These are phyloP conservation scores for Spondyliosoma cantharus DNA, from an alignment of 2,797 vertebrate species.

Conservation along the genomic window DNA sequence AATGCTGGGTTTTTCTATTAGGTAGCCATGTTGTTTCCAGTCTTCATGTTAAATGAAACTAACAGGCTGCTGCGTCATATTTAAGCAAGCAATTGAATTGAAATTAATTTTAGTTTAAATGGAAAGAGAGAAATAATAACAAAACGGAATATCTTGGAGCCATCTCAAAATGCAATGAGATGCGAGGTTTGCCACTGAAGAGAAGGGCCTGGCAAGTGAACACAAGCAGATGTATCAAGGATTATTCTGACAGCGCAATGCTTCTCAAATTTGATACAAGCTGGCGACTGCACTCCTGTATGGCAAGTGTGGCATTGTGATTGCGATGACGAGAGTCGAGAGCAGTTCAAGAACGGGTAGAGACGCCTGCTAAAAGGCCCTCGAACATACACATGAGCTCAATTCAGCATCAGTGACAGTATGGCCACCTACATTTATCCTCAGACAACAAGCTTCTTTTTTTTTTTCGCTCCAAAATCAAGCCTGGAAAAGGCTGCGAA, in stretches of 20 bases:
- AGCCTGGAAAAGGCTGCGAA: conserved; percentile 41
- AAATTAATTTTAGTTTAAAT: conserved; percentile 1
- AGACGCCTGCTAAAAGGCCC: conserved; percentile 45
- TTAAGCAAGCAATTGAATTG: not conserved
- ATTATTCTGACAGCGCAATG: conserved; percentile 31
- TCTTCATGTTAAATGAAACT: not conserved
- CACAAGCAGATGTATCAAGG: conserved; percentile 45
- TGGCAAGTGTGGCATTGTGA: conserved; percentile 48
- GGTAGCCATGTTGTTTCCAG: not conserved
- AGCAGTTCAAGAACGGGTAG: conserved; percentile 27
- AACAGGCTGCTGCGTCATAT: no score
- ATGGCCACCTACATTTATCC: conserved; percentile 18
- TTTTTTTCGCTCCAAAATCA: conserved; percentile 17
- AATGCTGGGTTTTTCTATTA: not conserved
- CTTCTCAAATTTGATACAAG: conserved; percentile 52
- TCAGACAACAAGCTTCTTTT: not conserved
- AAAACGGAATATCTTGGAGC: conserved; percentile 7
- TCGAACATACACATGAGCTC: conserved; percentile 14
- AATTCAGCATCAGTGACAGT: conserved; percentile 14
- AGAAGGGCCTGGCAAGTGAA: conserved; percentile 1
- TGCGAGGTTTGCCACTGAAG: not conserved
- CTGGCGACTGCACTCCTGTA: conserved; percentile 37
- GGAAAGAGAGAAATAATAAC: not conserved
- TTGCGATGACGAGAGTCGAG: conserved; percentile 42
- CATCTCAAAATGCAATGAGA: conserved; percentile 7